phyloP scores from a whole-genome alignment of 2,797 vertebrate species.

The Pogoniulus pusillus region DNA sequence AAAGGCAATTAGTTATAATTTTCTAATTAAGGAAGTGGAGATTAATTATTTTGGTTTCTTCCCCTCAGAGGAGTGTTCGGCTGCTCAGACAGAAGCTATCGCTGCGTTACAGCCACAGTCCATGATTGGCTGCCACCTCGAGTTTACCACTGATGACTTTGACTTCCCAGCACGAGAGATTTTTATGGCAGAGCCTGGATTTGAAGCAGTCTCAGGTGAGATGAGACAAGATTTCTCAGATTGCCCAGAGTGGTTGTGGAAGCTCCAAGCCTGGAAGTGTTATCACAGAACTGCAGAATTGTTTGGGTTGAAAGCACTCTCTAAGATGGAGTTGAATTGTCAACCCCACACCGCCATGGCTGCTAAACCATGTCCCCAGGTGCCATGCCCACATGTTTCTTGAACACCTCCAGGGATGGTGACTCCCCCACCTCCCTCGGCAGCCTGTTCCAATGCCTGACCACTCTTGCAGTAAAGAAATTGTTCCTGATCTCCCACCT shows the following conservation, averaged over 20 bases:
- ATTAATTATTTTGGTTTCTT: background rate
- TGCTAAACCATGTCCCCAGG: too few relatives aligned
- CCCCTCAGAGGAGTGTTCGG: constrained; percentile 83
- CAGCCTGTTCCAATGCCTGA: too few relatives aligned
- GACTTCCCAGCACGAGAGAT: constrained; percentile 83
- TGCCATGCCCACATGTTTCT: too few relatives aligned
- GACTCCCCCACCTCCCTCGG: too few relatives aligned
- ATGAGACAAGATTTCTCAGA: background rate
- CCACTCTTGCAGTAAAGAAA: too few relatives aligned
- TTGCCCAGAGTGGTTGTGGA: too few relatives aligned
- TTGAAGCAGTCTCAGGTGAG: constrained; percentile 85
- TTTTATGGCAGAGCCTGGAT: constrained; percentile 81
- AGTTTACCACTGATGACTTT: constrained; percentile 81
- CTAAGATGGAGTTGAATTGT: too few relatives aligned
- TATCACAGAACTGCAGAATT: too few relatives aligned
- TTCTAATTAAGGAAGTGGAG: background rate
- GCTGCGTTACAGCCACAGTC: constrained; percentile 83
- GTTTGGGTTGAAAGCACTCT: too few relatives aligned
- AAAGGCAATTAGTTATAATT: background rate
- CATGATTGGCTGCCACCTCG: constrained; percentile 83
- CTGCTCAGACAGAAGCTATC: constrained; percentile 81
- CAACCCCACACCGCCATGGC: too few relatives aligned
- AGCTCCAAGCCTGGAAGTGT: background rate
- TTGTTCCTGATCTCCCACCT: too few relatives aligned
- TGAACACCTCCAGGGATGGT: too few relatives aligned